Base-by-base conservation (phyloP, 2,113 vertebrate genomes). In the Glaucidium brasilianum region DNA sequence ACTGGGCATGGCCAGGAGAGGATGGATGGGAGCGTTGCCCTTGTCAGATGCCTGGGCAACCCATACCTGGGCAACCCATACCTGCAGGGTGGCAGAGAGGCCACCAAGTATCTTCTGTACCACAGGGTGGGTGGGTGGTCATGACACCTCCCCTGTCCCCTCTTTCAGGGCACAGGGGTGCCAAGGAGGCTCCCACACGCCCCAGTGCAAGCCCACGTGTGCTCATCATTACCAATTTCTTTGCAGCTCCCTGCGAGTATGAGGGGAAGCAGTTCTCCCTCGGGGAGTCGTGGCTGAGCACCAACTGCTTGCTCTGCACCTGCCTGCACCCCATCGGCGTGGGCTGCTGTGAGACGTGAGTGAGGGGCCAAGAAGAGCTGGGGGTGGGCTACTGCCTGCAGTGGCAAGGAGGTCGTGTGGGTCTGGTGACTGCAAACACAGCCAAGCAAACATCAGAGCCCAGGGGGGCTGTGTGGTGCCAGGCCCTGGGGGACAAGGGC, bases 301-400 rank as follows among this genome's bases (percentile, higher is more conserved):
- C 97, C 68, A 98, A 98, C 62, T 99, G 99, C 67, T 98, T 99
- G 97, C 99, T 99, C 89, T 99, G 99, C 97, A 99, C 99, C 97
- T 99, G 99, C 94, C 98, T 99, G 97, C 98, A 99, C 87, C 99
- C 99, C 1, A 87, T 99, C 0, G 99, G 99, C 2, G 99, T 99
- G n/a, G 99, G 99, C 78, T 99, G 99, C 98, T 99, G 99, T 1
- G 99, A 99, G 96, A 99, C 97, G 99, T 99, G 96, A 99, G 99
- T 99, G 85, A 88, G 73, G 49, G 74, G 30, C 32, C 0, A 1
- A 39, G 22, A 64, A 63, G 8, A 1, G 1, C 37, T 6, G 63
- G 45, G 84, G 66, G 37, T 41, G 60, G 82, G 74, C 69, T 71
- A 6, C 50, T 1, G 12, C 9, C 52, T 29, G 3, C 35, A n/a